phyloP scores from a whole-genome alignment of 1,140 invertebrate genomes.

The Coptotermes formosanus region DNA sequence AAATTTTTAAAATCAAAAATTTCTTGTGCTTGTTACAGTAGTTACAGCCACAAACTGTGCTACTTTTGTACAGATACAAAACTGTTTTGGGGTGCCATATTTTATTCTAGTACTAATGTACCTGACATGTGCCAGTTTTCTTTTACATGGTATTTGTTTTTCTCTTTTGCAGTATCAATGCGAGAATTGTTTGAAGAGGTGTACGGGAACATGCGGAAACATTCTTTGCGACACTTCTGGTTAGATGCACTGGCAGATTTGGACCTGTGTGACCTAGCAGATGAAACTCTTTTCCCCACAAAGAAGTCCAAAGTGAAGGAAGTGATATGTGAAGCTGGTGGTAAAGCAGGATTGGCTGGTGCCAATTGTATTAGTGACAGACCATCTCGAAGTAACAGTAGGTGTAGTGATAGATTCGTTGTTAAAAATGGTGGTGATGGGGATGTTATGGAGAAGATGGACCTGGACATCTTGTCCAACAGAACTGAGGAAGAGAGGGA shows the following conservation, averaged over 20 bases:
- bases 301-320: slow-evolving; percentile 6
- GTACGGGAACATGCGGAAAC: slow-evolving; percentile 67
- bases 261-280: slow-evolving; percentile 67
- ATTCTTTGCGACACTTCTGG: slow-evolving; percentile 76
- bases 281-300: slow-evolving; percentile 51
- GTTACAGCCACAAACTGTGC: too few species aligned
- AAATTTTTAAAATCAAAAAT: too few species aligned
- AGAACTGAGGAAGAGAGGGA: background rate
- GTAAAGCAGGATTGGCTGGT: background rate
- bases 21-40: too few species aligned
- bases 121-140: too few species aligned
- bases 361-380: background rate
- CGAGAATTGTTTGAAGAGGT: slow-evolving; percentile 70
- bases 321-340: background rate
- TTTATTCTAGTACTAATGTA: too few species aligned
- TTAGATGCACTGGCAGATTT: slow-evolving; percentile 61
- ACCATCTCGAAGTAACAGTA: background rate
- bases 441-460: background rate
- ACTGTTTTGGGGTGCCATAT: too few species aligned
- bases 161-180: slow-evolving; percentile 56
- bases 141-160: too few species aligned
- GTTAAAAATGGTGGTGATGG: background rate
- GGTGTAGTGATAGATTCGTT: background rate
- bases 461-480: background rate
- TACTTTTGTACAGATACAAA: too few species aligned